Evolutionary conservation across 2,113 vertebrate species (phyloP).

Genomic region (Paedocypris sp.): DNA sequence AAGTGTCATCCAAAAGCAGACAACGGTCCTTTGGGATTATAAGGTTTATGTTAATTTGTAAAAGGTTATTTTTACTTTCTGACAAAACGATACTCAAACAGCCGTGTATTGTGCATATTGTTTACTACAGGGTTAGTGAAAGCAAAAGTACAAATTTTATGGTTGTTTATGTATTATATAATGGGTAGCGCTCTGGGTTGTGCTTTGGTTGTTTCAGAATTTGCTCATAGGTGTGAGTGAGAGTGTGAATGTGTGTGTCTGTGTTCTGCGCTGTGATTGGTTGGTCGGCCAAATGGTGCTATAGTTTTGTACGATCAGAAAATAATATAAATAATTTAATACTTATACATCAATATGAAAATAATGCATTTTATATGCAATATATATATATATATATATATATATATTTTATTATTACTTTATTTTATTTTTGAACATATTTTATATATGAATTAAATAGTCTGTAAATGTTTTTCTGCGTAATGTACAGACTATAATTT

Average conservation of each 20-base stretch:
- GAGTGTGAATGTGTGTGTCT: no score
- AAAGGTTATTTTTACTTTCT: constrained; percentile 27
- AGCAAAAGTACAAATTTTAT: neutral
- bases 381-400: neutral
- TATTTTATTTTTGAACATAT: neutral
- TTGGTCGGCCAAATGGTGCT: no score
- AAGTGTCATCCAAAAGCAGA: constrained; percentile 23
- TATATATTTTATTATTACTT: neutral
- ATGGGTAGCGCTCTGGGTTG: no score
- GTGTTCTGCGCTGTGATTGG: no score
- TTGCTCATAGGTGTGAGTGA: no score
- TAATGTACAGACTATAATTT: no score
- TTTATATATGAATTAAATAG: neutral
- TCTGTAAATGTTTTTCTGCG: neutral
- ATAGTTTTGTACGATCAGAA: no score
- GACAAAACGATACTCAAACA: neutral
- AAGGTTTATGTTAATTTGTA: constrained; percentile 26
- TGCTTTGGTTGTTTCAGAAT: no score
- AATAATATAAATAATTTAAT: no score
- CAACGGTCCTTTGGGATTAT: constrained; percentile 22
- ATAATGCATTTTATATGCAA: no score
- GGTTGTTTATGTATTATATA: no score
- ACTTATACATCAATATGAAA: neutral
- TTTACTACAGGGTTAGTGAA: neutral
- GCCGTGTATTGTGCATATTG: neutral